These are phyloP conservation scores for Macropus fuliginosus DNA, from an alignment of 2,797 vertebrate genomes.

Conservation along the genomic window DNA sequence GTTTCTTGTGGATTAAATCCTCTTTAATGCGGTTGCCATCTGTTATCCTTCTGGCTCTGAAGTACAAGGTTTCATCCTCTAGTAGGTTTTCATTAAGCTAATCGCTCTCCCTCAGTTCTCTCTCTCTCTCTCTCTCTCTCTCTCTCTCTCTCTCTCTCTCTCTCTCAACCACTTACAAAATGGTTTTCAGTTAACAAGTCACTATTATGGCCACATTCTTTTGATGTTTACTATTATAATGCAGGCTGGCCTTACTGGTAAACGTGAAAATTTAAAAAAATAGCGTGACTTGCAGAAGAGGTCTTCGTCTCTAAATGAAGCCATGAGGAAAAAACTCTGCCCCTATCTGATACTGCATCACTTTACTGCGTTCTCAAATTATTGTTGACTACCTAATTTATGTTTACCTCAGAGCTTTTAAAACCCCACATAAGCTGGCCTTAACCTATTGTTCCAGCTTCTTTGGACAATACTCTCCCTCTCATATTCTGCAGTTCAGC, in stretches of 20 bases:
- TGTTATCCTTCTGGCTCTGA: constrained; percentile 64
- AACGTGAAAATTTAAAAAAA: constrained; percentile 39
- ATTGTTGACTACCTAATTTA: not conserved
- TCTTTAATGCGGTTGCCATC: constrained; percentile 67
- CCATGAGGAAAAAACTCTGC: not conserved
- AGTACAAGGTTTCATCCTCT: constrained; percentile 42
- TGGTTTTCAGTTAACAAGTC: constrained; percentile 45
- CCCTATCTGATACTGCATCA: not conserved
- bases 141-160: not conserved
- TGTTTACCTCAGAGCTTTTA: not conserved
- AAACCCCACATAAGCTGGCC: not conserved
- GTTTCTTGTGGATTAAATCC: constrained; percentile 67
- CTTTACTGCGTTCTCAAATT: not conserved
- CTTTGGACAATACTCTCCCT: not conserved
- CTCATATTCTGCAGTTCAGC: not conserved
- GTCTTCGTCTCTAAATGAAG: not conserved
- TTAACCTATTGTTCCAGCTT: not conserved
- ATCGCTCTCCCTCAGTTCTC: not conserved
- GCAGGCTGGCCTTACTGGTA: constrained; percentile 34
- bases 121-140: not conserved
- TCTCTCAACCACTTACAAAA: constrained; percentile 33
- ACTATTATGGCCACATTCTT: constrained; percentile 31
- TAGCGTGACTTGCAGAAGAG: not conserved
- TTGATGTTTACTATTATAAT: constrained; percentile 13
- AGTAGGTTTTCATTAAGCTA: constrained; percentile 50